Conservation (phyloP, 1,140 invertebrate species). For the Theocolax elegans region DNA sequence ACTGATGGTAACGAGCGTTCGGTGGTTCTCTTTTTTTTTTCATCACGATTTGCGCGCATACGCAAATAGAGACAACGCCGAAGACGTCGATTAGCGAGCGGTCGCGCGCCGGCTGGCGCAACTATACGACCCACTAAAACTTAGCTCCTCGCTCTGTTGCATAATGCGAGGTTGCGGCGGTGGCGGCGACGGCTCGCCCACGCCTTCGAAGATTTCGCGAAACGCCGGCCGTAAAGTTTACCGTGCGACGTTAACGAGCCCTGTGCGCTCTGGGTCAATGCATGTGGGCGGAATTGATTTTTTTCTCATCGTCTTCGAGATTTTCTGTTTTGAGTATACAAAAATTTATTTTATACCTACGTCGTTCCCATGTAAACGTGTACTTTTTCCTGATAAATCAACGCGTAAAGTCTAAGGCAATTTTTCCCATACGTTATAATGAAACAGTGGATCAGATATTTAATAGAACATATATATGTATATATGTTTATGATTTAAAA, state of each 20-base stretch:
- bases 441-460: too few species aligned
- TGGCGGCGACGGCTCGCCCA: constrained; percentile 41
- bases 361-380: too few species aligned
- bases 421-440: not conserved
- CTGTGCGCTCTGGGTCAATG: not conserved
- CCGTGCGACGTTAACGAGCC: constrained; percentile 24
- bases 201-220: constrained; percentile 6
- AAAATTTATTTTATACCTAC: too few species aligned
- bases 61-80: too few species aligned
- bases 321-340: too few species aligned
- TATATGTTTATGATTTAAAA: too few species aligned
- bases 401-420: too few species aligned
- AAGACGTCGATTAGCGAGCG: constrained; percentile 42
- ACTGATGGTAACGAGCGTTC: too few species aligned
- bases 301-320: not conserved
- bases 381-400: too few species aligned
- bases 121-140: constrained; percentile 67
- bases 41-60: too few species aligned
- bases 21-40: too few species aligned
- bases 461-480: too few species aligned
- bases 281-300: constrained; percentile 11
- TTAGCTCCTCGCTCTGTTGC: constrained; percentile 51
- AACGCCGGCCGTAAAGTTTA: constrained; percentile 20
- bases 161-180: constrained; percentile 50
- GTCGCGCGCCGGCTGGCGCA: constrained; percentile 54